phyloP scores from a whole-genome alignment of 2,113 vertebrate genomes.

The Stomatorhinus ivindoensis region DNA sequence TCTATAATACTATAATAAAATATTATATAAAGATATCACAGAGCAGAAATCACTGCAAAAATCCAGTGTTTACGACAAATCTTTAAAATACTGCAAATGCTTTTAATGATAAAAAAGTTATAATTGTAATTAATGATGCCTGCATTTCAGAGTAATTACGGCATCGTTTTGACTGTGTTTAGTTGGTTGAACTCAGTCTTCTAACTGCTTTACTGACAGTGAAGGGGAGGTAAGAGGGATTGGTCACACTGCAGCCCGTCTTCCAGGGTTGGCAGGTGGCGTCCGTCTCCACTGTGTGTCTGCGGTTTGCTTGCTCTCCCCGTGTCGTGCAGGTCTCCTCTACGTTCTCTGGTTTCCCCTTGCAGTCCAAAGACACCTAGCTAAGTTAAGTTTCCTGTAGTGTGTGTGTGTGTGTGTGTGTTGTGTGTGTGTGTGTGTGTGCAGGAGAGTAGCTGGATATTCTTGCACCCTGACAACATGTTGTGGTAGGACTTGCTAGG shows the following conservation, averaged over 20 bases:
- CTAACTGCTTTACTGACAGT: background rate
- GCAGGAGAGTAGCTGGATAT: background rate
- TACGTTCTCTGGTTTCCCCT: background rate
- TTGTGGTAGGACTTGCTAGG: background rate
- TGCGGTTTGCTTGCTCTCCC: background rate
- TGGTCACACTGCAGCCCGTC: background rate
- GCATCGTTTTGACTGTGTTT: background rate
- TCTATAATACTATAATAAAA: background rate
- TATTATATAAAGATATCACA: background rate
- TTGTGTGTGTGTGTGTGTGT: background rate
- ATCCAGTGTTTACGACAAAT: background rate
- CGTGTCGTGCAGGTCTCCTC: background rate
- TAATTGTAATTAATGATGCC: background rate
- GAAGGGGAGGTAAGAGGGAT: background rate
- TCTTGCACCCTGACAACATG: background rate
- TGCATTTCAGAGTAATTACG: background rate
- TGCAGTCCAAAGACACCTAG: background rate
- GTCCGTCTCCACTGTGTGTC: background rate
- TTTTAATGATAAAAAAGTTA: background rate
- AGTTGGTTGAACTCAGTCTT: background rate
- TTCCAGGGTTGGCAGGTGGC: background rate
- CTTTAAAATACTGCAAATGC: background rate
- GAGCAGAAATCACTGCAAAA: background rate
- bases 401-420: background rate
- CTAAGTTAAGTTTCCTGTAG: background rate